Conservation (phyloP, 2,888 invertebrate species). For the Leucoma salicis region DNA sequence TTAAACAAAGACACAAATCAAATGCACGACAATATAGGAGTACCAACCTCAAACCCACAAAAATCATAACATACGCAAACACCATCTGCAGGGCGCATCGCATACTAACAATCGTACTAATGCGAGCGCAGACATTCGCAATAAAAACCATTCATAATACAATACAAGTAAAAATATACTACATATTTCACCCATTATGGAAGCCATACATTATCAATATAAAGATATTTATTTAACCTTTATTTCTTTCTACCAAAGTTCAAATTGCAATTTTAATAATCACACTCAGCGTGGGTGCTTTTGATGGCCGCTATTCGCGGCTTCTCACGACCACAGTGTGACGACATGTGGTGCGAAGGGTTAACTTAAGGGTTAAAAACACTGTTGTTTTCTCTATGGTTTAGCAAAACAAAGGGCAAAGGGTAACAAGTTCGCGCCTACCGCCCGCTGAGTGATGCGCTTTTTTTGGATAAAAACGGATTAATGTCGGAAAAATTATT, state of each 20-base stretch:
- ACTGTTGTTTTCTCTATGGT: slow-evolving; percentile 71
- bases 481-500: slow-evolving; percentile 46
- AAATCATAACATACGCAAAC: slow-evolving; percentile 47
- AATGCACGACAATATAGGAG: slow-evolving; percentile 14
- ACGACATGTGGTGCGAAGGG: slow-evolving; percentile 69
- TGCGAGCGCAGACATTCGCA: slow-evolving; percentile 58
- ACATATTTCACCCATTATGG: slow-evolving; percentile 36
- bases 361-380: slow-evolving; percentile 64
- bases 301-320: slow-evolving; percentile 39
- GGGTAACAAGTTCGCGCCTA: slow-evolving; percentile 69
- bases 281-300: slow-evolving; percentile 17
- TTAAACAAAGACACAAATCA: background rate
- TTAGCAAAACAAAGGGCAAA: slow-evolving; percentile 61
- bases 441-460: slow-evolving; percentile 58
- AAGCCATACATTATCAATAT: slow-evolving; percentile 15
- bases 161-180: slow-evolving; percentile 41
- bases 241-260: slow-evolving; percentile 18
- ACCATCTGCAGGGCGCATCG: slow-evolving; percentile 57
- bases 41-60: slow-evolving; percentile 32
- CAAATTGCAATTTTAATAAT: slow-evolving; percentile 13
- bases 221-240: slow-evolving; percentile 12
- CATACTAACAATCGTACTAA: slow-evolving; percentile 57
- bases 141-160: slow-evolving; percentile 60
- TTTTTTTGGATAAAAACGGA: slow-evolving; percentile 54
- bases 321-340: slow-evolving; percentile 46